phyloP scores from a whole-genome alignment of 2,113 vertebrate species.

The Artemisiospiza belli region DNA sequence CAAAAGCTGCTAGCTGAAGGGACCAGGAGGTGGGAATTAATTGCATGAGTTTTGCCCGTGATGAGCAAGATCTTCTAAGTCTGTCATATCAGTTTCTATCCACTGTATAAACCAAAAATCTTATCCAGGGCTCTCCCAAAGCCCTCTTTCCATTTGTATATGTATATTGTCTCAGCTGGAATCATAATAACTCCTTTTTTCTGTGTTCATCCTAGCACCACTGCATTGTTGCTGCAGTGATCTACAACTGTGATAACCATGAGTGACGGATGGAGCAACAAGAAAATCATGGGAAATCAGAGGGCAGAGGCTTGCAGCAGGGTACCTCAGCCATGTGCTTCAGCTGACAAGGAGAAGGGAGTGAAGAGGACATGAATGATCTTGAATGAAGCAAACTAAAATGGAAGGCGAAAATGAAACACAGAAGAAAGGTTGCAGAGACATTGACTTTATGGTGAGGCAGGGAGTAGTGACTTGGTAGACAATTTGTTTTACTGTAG shows the following conservation, averaged over 20 bases:
- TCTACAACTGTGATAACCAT: fast-evolving
- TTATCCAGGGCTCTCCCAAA: neutral
- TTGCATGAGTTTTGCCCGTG: neutral
- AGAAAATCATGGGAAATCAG: neutral
- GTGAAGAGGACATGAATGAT: neutral
- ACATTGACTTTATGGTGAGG: neutral
- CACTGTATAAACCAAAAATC: neutral
- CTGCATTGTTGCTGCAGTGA: neutral
- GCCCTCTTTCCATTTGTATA: neutral
- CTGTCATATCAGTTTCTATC: neutral
- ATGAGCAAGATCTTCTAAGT: neutral
- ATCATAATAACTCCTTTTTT: neutral
- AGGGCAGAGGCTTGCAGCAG: neutral
- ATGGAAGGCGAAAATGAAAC: neutral
- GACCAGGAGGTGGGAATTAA: neutral
- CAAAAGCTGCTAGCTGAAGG: neutral
- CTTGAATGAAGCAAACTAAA: neutral
- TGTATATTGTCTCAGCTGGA: neutral
- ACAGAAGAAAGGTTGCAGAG: neutral
- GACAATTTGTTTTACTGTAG: neutral
- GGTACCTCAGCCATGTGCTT: neutral
- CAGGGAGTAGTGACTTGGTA: neutral
- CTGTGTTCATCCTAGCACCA: neutral
- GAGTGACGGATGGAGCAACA: neutral
- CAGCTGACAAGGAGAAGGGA: neutral